Percentiles rank a stretch among this genome's conserved stretches.
These are phyloP conservation scores for Meriones psammophilus DNA, from an alignment of 2,797 vertebrate species.

Conservation along the genomic window DNA sequence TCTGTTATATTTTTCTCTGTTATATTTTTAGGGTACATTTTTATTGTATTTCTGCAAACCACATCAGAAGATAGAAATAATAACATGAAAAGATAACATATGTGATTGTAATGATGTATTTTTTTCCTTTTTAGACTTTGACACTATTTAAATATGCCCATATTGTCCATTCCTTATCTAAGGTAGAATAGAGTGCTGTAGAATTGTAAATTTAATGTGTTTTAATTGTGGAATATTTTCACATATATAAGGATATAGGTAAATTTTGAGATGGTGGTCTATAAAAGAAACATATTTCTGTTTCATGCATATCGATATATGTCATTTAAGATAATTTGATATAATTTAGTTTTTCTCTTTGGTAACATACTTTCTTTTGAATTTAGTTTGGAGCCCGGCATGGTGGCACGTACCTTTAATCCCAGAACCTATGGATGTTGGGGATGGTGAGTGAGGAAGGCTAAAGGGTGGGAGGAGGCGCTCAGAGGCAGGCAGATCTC, in stretches of 20 bases:
- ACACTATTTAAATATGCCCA: not conserved
- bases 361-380: too few species aligned
- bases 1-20: not conserved
- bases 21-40: not conserved
- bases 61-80: not conserved
- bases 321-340: not conserved
- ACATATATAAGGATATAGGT: not conserved
- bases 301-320: not conserved
- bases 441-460: too few species aligned
- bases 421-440: too few species aligned
- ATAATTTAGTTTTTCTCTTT: not conserved
- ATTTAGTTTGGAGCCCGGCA: too few species aligned
- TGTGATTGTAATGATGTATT: not conserved
- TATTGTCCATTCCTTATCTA: rapidly evolving
- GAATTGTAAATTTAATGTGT: not conserved
- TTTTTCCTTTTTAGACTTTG: not conserved
- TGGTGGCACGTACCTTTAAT: too few species aligned
- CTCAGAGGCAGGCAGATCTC: too few species aligned
- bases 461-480: too few species aligned
- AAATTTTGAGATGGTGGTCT: too few species aligned
- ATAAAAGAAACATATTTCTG: not conserved
- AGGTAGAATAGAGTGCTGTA: not conserved
- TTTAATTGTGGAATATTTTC: not conserved
- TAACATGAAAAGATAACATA: not conserved
- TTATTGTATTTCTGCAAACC: not conserved